Evolutionary conservation across 2,797 vertebrate species (phyloP), one percentile per base, ranked within the genome.

Genomic region (Apodemus agrarius): DNA sequence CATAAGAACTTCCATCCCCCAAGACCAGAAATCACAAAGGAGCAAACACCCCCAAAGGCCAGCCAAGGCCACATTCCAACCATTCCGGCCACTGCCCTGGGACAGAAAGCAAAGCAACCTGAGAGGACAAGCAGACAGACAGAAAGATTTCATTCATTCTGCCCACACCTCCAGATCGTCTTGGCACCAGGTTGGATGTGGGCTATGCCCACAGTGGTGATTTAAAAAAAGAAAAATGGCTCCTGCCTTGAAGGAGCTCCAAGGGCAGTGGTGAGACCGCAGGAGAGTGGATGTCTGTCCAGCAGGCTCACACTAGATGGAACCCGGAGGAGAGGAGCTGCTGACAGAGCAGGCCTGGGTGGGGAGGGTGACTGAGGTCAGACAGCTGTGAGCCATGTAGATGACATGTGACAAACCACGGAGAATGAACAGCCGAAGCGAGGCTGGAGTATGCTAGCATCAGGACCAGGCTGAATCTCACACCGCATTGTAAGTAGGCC

Each of bases 11-110:
- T 67, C 69, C 52, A 37, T 57, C 16, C 69, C 59, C 40, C 10
- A 67, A 82, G 93, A 75, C 46, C 80, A 91, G 80, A 95, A 75
- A 87, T 75, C 93, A 84, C 69, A 80, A 72, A 81, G 31, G 75
- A 76, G 59, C 82, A 89, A 93, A 82, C 26, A 57, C n/a, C 57
- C 37, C 40, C 80, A 52, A 85, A 81, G 74, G 59, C 79, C 94
- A 91, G 83, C 49, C 63, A 78, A 97, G 82, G 26, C 57, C 29
- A 76, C 76, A 92, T 93, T 96, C 96, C 90, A 84, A n/a, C 75
- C 63, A 1, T 89, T 94, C 91, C n/a, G 72, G 87, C 65, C 82
- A 75, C 89, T 91, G 84, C 24, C 85, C 91, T 52, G 82, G 46
- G 43, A 82, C 61, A 59, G 69, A 93, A 83, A 96, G 80, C 88